These are phyloP conservation scores for Odontomyia ornata DNA, from an alignment of 2,888 invertebrate genomes.

Conservation along the genomic window DNA sequence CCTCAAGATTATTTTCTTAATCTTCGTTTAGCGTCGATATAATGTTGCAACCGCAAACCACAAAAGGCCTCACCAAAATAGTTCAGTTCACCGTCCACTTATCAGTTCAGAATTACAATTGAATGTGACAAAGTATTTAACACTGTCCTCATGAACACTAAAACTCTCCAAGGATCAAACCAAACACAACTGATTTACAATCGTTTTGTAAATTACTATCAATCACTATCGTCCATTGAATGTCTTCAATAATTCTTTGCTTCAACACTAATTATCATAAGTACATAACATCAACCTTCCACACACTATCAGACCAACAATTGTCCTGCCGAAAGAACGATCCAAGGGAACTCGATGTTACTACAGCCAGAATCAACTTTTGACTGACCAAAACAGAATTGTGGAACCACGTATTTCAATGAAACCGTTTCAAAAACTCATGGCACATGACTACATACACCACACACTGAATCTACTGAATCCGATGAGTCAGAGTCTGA, in stretches of 20 bases:
- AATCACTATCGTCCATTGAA: too few relatives aligned
- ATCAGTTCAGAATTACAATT: neutral
- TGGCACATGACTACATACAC: conserved; percentile 34
- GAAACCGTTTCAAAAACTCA: conserved; percentile 43
- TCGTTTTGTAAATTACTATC: too few relatives aligned
- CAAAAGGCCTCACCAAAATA: neutral
- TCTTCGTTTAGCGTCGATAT: conserved; percentile 56
- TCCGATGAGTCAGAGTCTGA: conserved; percentile 34
- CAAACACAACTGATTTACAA: too few relatives aligned
- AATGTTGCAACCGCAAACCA: neutral
- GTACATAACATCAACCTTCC: neutral
- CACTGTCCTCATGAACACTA: neutral
- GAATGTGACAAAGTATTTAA: neutral
- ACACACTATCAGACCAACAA: neutral
- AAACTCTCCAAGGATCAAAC: too few relatives aligned
- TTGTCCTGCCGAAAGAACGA: neutral
- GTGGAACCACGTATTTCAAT: conserved; percentile 61
- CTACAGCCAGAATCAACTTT: conserved; percentile 63
- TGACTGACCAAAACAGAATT: conserved; percentile 66
- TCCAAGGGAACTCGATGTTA: conserved; percentile 50
- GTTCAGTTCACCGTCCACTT: neutral
- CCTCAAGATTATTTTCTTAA: conserved; percentile 57
- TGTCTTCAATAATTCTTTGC: too few relatives aligned
- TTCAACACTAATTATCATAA: neutral
- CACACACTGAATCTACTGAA: conserved; percentile 3